Evolutionary conservation across 2,113 vertebrate genomes (phyloP).

Genomic region (Zosterops hypoxanthus): DNA sequence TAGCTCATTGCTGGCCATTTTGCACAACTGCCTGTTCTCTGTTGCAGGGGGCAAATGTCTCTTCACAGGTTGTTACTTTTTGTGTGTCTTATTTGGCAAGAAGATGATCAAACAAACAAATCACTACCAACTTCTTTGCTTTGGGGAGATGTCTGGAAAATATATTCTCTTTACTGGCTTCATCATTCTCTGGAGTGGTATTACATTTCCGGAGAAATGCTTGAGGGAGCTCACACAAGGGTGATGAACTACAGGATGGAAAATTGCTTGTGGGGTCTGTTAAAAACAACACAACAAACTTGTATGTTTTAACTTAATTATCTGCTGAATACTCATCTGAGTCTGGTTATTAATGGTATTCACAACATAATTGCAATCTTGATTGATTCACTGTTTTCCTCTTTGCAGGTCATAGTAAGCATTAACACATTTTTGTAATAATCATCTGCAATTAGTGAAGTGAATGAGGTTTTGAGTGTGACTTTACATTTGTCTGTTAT

Average conservation of each 20-base stretch:
- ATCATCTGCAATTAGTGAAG: slow-evolving; percentile 37
- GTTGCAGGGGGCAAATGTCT: background rate
- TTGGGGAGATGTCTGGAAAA: background rate
- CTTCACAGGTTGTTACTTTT: background rate
- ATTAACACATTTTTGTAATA: slow-evolving; percentile 35
- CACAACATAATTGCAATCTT: slow-evolving; percentile 24
- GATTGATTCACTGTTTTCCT: background rate
- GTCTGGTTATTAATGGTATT: slow-evolving; percentile 2
- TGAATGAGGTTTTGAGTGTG: background rate
- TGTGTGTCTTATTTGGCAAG: background rate
- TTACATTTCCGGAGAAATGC: background rate
- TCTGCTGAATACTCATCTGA: background rate
- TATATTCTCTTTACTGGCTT: background rate
- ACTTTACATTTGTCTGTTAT: slow-evolving; percentile 4
- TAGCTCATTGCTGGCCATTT: background rate
- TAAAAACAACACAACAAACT: background rate
- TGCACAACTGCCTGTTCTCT: background rate
- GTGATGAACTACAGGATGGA: background rate
- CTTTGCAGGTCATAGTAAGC: background rate
- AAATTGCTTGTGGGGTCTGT: background rate
- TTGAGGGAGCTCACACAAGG: background rate
- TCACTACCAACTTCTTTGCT: background rate
- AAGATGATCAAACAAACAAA: background rate
- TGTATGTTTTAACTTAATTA: slow-evolving; percentile 25
- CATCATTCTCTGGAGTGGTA: background rate